These are phyloP conservation scores for Melanerpes aurifrons DNA, from an alignment of 2,113 vertebrate species.

Conservation along the genomic window DNA sequence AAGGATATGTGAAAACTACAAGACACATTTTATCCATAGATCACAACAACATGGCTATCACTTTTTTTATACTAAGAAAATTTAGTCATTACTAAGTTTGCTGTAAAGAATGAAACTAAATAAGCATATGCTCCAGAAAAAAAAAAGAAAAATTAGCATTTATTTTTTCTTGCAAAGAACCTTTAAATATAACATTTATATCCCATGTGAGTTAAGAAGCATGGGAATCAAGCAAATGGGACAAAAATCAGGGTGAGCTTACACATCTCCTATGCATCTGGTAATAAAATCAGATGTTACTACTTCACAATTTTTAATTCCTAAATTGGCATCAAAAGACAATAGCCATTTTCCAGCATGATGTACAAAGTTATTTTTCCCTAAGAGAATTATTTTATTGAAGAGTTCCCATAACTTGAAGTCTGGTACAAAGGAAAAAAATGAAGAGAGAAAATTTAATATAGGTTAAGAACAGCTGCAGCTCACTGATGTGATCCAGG, in stretches of 20 bases:
- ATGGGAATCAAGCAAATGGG: background rate
- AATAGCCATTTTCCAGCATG: slow-evolving; percentile 49
- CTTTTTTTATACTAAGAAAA: background rate
- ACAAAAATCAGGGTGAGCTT: background rate
- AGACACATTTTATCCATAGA: background rate
- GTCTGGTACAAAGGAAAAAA: slow-evolving; percentile 34
- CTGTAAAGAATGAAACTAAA: background rate
- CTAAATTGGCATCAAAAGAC: slow-evolving; percentile 21
- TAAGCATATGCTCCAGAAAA: background rate
- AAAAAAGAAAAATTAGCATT: background rate
- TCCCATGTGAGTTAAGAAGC: background rate
- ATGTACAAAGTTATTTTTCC: slow-evolving; percentile 35
- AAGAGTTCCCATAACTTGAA: slow-evolving; percentile 49
- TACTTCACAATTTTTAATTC: slow-evolving; percentile 20
- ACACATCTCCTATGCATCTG: background rate
- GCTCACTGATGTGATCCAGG: slow-evolving; percentile 24
- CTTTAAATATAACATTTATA: background rate
- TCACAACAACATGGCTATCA: background rate
- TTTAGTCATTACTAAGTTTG: background rate
- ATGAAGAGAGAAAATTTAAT: background rate
- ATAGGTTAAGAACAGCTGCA: slow-evolving; percentile 34
- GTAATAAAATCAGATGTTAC: slow-evolving; percentile 38
- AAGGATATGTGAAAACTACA: background rate
- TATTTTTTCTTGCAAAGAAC: background rate
- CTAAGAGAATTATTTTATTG: slow-evolving; percentile 38